phyloP scores from a whole-genome alignment of 2,113 vertebrate genomes.

The Heterotilapia buettikoferi region DNA sequence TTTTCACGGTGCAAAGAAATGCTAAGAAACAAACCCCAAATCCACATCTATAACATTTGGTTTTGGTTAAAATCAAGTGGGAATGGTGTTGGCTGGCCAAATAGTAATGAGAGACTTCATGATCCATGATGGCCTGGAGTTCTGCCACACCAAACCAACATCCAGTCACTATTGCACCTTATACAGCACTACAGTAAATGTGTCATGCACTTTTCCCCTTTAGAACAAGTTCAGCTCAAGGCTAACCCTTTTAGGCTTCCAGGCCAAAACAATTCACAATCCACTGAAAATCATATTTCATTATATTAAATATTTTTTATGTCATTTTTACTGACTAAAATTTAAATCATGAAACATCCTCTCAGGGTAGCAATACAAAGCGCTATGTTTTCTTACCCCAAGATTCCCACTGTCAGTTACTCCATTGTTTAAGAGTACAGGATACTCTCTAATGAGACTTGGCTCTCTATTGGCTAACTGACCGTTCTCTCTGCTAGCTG shows the following conservation, averaged over 20 bases:
- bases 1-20: not conserved
- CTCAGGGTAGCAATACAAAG: not conserved
- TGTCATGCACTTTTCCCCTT: not conserved
- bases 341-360: not conserved
- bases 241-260: not conserved
- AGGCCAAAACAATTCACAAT: not conserved
- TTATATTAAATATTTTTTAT: not conserved
- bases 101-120: slow-evolving; percentile 29
- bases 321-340: not conserved
- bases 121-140: slow-evolving; percentile 33
- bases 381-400: not conserved
- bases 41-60: slow-evolving; percentile 38
- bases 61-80: slow-evolving; percentile 34
- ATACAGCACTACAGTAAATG: not conserved
- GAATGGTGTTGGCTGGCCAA: not conserved
- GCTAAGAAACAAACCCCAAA: not conserved
- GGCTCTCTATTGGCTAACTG: slow-evolving; percentile 18
- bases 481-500: not conserved
- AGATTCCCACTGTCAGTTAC: not conserved
- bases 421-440: not conserved
- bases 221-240: slow-evolving; percentile 4
- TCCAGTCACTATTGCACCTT: slow-evolving; percentile 17
- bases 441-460: slow-evolving; percentile 43
- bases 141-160: slow-evolving; percentile 25
- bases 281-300: rapidly evolving